Base-by-base conservation (phyloP, 2,797 vertebrate species). In the Acanthopagrus latus region DNA sequence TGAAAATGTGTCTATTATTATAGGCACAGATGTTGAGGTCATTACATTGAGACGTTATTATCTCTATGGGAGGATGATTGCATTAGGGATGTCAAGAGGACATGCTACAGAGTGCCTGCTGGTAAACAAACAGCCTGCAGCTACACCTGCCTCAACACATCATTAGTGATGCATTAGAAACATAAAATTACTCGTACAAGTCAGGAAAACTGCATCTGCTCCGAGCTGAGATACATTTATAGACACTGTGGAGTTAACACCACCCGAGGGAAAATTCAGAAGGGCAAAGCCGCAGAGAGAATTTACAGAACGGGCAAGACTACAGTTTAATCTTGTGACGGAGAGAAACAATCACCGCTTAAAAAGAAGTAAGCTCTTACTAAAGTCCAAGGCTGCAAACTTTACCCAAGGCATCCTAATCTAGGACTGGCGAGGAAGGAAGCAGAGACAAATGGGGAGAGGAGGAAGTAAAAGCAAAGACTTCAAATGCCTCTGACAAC, bases 401-500 rank as follows among this genome's bases (percentile, higher is more conserved):
- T 70, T 10, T n/a, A 70, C 76, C 63, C n/a, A 50, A 59, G 74
- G 60, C 65, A 25, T 48, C 60, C 20, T 52, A 47, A 25, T 71
- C 20, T 33, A 60, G 46, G 20, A 41, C 23, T 58, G 48, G 8
- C n/a, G 44, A 81, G 62, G 66, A 71, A 43, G 50, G 58, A 57
- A 58, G 62, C 44, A 76, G 63, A 46, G n/a, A 70, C 50, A 81
- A 74, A 79, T n/a, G 41, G 69, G 16, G 27, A 58, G 64, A 68
- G 67, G 69, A 79, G 56, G 63, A 85, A 50, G 64, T 67, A 69
- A 86, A 86, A 69, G 60, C 59, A 52, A 54, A 41, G 71, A 65
- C 83, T 85, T 88, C 71, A 85, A 89, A 83, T 25, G 47, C 55
- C 78, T 79, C 56, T 82, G 82, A 86, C 69, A 82, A 59, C 71